Conservation (phyloP, 2,888 invertebrate genomes). For the Lasioglossum vierecki region DNA sequence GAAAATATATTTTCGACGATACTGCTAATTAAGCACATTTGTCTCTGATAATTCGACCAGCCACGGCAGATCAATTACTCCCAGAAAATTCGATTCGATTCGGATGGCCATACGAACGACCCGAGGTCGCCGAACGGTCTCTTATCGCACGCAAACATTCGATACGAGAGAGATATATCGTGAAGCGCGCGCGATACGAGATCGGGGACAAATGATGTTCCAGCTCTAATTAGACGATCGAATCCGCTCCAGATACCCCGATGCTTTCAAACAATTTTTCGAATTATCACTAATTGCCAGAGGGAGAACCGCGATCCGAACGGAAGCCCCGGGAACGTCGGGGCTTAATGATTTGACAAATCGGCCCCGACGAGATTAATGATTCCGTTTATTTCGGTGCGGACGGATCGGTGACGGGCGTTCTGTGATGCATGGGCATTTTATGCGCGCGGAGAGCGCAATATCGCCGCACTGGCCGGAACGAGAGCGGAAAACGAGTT, state of each 20-base stretch:
- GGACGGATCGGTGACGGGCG: constrained; percentile 14
- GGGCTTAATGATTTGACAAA: constrained; percentile 2
- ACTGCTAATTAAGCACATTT: not conserved
- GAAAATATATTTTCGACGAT: too few relatives aligned
- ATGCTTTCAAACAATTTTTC: not conserved
- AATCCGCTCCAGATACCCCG: not conserved
- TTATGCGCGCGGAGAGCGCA: constrained; percentile 1
- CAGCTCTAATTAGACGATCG: not conserved
- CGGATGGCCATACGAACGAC: not conserved
- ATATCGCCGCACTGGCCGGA: not conserved
- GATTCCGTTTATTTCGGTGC: constrained; percentile 22
- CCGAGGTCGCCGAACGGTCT: not conserved
- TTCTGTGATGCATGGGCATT: constrained; percentile 25
- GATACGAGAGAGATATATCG: not conserved
- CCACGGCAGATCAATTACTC: not conserved
- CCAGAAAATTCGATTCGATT: not conserved
- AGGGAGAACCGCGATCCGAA: not conserved
- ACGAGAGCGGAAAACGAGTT: constrained; percentile 21
- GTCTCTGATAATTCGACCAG: not conserved
- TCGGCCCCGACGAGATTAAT: constrained; percentile 31
- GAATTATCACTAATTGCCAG: not conserved
- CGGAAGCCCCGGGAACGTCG: not conserved
- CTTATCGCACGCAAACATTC: not conserved
- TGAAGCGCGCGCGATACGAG: not conserved
- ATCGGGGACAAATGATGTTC: not conserved